Percentiles rank a stretch among this genome's conserved stretches.
Conservation (phyloP, 2,113 vertebrate genomes). For the Psittacula cyanocephala region DNA sequence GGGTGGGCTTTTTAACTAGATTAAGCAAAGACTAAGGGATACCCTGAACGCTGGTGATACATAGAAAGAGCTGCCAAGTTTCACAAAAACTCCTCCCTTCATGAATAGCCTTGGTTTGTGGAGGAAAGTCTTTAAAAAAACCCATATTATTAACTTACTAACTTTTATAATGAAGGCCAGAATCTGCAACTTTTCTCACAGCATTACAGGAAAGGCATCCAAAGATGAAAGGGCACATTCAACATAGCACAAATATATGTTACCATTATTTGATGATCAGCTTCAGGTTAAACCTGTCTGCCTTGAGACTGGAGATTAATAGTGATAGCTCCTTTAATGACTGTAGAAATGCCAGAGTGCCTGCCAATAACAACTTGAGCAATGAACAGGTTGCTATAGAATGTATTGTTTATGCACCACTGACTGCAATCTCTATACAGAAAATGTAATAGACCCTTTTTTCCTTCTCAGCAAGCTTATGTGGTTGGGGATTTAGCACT, state of each 20-base stretch:
- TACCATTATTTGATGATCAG: slow-evolving; percentile 17
- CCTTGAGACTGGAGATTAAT: slow-evolving; percentile 43
- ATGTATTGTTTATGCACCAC: slow-evolving; percentile 38
- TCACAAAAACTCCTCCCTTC: background rate
- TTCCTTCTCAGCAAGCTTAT: slow-evolving; percentile 40
- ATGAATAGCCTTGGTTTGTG: background rate
- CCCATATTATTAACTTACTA: background rate
- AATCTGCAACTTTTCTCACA: background rate
- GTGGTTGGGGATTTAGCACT: slow-evolving; percentile 38
- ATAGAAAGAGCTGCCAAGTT: background rate
- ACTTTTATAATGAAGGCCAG: background rate
- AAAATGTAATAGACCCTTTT: slow-evolving; percentile 58
- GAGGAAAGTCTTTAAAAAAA: background rate
- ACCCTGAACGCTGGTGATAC: background rate
- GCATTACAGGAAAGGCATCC: background rate
- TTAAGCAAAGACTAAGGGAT: background rate
- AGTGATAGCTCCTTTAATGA: slow-evolving; percentile 45
- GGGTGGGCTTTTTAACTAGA: background rate
- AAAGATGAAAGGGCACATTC: background rate
- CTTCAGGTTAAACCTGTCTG: slow-evolving; percentile 38
- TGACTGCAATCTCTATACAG: slow-evolving; percentile 30
- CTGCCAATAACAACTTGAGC: slow-evolving; percentile 58
- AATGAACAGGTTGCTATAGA: slow-evolving; percentile 56
- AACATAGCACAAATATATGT: background rate
- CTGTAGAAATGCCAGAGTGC: slow-evolving; percentile 24